Percentiles rank a stretch among this genome's conserved stretches.
phyloP scores from a whole-genome alignment of 1,140 invertebrate genomes.

The Andrena cerasifolii region DNA sequence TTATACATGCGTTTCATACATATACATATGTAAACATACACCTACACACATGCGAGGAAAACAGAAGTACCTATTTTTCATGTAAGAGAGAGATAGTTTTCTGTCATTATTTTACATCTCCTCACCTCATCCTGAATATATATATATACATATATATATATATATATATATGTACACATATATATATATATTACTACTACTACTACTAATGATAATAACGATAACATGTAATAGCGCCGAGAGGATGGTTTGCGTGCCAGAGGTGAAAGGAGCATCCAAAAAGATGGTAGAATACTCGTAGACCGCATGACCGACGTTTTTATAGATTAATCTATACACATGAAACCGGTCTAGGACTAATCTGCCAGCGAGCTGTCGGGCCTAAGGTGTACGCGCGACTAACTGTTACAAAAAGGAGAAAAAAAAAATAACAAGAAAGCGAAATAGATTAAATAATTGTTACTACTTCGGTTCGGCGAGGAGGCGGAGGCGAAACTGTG shows the following conservation, averaged over 20 bases:
- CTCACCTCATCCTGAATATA: constrained; percentile 60
- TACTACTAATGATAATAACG: neutral
- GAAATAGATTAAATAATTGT: constrained; percentile 9
- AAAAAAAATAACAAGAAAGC: neutral
- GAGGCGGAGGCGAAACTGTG: neutral
- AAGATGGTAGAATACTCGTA: constrained; percentile 62
- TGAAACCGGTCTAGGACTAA: constrained; percentile 64
- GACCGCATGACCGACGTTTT: constrained; percentile 63
- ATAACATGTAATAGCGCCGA: constrained; percentile 53
- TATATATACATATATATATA: constrained; percentile 50
- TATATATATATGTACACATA: constrained; percentile 26
- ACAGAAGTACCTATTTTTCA: constrained; percentile 76
- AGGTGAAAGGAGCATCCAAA: constrained; percentile 27
- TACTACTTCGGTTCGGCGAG: constrained; percentile 20
- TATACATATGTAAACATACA: constrained; percentile 65
- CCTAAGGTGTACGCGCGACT: constrained; percentile 68
- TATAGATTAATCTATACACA: constrained; percentile 63
- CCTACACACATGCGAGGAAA: constrained; percentile 59
- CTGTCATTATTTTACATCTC: constrained; percentile 77
- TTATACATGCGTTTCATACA: constrained; percentile 60
- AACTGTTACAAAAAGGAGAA: constrained; percentile 1
- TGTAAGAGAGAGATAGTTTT: constrained; percentile 77
- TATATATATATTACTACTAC: constrained; percentile 19
- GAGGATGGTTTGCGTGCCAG: constrained; percentile 56
- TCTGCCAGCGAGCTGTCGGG: constrained; percentile 57